phyloP scores from a whole-genome alignment of 2,797 vertebrate species.

The Hafferia zeledoni region DNA sequence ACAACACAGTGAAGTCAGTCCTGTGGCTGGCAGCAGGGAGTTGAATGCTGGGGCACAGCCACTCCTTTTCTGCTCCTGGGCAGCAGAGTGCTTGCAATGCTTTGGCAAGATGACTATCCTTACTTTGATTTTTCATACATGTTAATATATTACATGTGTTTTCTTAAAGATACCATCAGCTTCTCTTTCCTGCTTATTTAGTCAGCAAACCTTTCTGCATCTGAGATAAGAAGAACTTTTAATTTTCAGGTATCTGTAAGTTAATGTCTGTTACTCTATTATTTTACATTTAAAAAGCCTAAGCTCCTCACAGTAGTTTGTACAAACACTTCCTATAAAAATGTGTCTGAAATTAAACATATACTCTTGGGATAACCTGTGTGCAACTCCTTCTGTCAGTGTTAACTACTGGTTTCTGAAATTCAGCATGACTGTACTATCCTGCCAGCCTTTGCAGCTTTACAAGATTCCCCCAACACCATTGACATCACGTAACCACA shows the following conservation, averaged over 20 bases:
- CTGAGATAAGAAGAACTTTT: neutral
- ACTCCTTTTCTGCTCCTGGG: constrained; percentile 18
- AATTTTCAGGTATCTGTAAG: constrained; percentile 37
- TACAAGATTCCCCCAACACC: neutral
- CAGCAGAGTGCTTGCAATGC: neutral
- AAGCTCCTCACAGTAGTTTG: neutral
- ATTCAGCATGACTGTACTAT: neutral
- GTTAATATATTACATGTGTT: neutral
- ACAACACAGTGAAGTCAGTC: neutral
- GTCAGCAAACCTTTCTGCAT: neutral
- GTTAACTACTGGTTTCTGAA: neutral
- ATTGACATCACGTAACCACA: neutral
- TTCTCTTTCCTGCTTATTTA: constrained; percentile 16
- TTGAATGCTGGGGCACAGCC: neutral
- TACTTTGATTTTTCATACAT: neutral
- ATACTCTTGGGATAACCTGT: neutral
- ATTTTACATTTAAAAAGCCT: constrained; percentile 1
- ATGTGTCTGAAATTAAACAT: neutral
- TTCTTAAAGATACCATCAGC: neutral
- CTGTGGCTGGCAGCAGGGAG: neutral
- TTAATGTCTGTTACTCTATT: constrained; percentile 12
- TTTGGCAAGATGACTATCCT: neutral
- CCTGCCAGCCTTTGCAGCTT: neutral
- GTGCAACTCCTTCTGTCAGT: neutral
- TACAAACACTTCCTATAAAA: neutral